Evolutionary conservation across 2,888 invertebrate species (phyloP).

Genomic region (Anthrax anthrax): DNA sequence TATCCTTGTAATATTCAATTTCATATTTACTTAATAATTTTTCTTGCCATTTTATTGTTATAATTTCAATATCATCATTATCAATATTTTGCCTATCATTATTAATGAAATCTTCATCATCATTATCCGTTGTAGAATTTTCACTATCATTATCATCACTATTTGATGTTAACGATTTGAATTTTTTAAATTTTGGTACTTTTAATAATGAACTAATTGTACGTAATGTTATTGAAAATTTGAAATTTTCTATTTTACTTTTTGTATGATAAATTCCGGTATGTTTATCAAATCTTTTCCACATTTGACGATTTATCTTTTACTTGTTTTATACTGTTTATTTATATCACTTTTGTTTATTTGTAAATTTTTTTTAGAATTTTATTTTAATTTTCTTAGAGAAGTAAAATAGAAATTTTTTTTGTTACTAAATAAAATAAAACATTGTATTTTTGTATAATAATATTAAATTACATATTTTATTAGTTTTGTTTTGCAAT

Average conservation of each 20-base stretch:
- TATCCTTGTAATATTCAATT: conserved; percentile 42
- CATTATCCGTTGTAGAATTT: conserved; percentile 20
- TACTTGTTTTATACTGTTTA: background rate
- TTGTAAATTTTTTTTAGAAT: too few species aligned
- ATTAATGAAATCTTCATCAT: background rate
- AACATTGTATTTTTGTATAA: too few species aligned
- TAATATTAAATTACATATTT: too few species aligned
- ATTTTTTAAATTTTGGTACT: conserved; percentile 25
- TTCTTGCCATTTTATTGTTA: conserved; percentile 54
- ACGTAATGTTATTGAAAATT: conserved; percentile 19
- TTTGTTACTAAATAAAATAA: too few species aligned
- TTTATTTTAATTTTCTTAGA: too few species aligned
- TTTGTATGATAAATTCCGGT: conserved; percentile 27
- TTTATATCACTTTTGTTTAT: too few species aligned
- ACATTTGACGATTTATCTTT: conserved; percentile 11
- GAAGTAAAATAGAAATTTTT: too few species aligned
- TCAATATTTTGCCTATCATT: conserved; percentile 3
- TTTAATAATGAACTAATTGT: conserved; percentile 27
- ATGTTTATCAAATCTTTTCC: conserved; percentile 18
- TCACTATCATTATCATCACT: conserved; percentile 12
- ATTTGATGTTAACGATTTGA: background rate
- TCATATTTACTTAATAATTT: conserved; percentile 51
- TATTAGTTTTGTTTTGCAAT: too few species aligned
- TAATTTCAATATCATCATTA: conserved; percentile 13
- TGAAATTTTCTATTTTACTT: conserved; percentile 22